These are phyloP conservation scores for Metopia argyrocephala DNA, from an alignment of 2,888 invertebrate genomes.

Conservation along the genomic window DNA sequence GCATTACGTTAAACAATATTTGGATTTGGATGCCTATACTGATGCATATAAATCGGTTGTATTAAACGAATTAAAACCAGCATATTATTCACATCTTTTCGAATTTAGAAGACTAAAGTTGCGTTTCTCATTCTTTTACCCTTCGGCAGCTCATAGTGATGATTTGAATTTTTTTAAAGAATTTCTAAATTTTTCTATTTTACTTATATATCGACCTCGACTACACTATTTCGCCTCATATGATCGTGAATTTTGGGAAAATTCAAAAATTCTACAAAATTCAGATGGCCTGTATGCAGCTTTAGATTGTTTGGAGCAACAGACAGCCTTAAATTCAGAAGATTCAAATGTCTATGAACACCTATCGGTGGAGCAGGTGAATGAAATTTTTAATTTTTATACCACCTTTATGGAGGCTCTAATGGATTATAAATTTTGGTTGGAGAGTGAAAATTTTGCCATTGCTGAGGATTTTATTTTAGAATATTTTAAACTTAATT, in stretches of 20 bases:
- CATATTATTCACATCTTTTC: slow-evolving; percentile 71
- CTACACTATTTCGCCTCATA: slow-evolving; percentile 75
- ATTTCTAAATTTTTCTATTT: slow-evolving; percentile 72
- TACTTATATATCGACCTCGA: slow-evolving; percentile 71
- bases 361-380: slow-evolving; percentile 67
- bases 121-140: slow-evolving; percentile 57
- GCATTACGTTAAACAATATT: slow-evolving; percentile 69
- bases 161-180: slow-evolving; percentile 72
- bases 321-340: slow-evolving; percentile 66
- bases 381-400: slow-evolving; percentile 71
- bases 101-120: slow-evolving; percentile 66
- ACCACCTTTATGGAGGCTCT: slow-evolving; percentile 71
- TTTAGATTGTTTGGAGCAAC: slow-evolving; percentile 72
- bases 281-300: slow-evolving; percentile 75
- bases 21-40: slow-evolving; percentile 67
- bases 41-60: slow-evolving; percentile 54
- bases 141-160: slow-evolving; percentile 70
- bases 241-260: slow-evolving; percentile 72
- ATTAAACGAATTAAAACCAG: neutral
- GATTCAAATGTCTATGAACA: slow-evolving; percentile 64
- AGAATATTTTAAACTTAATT: slow-evolving; percentile 71
- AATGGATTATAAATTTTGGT: slow-evolving; percentile 74
- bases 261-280: slow-evolving; percentile 69
- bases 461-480: slow-evolving; percentile 75
- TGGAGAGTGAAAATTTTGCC: slow-evolving; percentile 74